These are phyloP conservation scores for Zeuzera pyrina DNA, from an alignment of 2,888 invertebrate species.

Conservation along the genomic window DNA sequence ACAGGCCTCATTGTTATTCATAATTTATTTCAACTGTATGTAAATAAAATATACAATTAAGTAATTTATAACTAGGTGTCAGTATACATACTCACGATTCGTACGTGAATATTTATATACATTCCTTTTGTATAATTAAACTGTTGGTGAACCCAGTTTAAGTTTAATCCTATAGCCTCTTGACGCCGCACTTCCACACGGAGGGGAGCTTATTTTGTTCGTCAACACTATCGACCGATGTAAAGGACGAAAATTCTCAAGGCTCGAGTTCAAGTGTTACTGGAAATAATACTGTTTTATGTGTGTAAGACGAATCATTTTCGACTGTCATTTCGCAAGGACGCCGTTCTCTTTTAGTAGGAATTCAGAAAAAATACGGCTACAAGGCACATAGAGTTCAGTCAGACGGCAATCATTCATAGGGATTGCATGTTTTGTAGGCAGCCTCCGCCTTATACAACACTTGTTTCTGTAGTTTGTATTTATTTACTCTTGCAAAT, in stretches of 20 bases:
- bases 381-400: constrained; percentile 44
- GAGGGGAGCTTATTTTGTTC: constrained; percentile 68
- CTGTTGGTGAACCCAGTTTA: constrained; percentile 67
- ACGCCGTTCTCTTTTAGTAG: constrained; percentile 33
- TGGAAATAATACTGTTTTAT: constrained; percentile 45
- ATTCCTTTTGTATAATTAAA: constrained; percentile 71
- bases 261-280: constrained; percentile 39
- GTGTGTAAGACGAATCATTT: constrained; percentile 40
- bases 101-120: constrained; percentile 35
- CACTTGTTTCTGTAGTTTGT: constrained; percentile 45
- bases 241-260: constrained; percentile 52
- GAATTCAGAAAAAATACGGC: constrained; percentile 44
- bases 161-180: constrained; percentile 73
- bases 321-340: constrained; percentile 27
- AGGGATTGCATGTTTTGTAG: constrained; percentile 56
- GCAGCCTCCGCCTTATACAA: constrained; percentile 40
- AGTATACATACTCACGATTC: constrained; percentile 40
- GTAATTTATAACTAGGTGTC: constrained; percentile 56
- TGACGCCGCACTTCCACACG: constrained; percentile 62
- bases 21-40: too few relatives aligned
- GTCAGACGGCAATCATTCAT: constrained; percentile 54
- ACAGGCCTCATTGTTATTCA: too few relatives aligned
- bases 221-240: constrained; percentile 68
- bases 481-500: constrained; percentile 43
- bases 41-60: constrained; percentile 59